Base-by-base conservation (phyloP, 2,888 invertebrate genomes). In the Teleogryllus oceanicus region DNA sequence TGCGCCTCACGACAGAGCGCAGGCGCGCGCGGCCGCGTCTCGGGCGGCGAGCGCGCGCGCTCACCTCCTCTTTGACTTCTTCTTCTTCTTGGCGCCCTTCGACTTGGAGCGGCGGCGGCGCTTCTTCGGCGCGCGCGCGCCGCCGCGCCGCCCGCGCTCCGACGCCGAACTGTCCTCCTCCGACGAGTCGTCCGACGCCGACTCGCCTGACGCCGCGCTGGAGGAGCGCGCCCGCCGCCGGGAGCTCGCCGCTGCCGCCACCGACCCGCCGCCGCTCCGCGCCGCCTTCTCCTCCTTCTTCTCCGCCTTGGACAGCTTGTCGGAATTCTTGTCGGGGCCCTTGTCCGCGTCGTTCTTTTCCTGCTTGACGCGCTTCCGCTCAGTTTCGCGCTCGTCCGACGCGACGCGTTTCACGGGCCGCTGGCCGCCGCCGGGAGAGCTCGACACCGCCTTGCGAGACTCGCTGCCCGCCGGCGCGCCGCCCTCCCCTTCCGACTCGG, bases 401-500 rank as follows among this genome's bases (percentile, higher is more conserved):
- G 51, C n/a, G 20, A 49, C 18, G 78, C 50, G 51, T 51, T 78
- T 78, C 49, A 50, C 20, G 78, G 51, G 12, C 50, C 50, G 37
- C 50, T 18, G 50, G n/a, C 16, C 18, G 21, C 21, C 51, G 50
- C 51, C 20, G 21, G 24, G 50, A 78, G 50, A 37, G 37, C 12
- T 50, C 77, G 81, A 80, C 49, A 76, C 78, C 13, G 74, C 79
- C 16, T 74, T 74, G 20, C 79, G 80, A 18, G 20, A n/a, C 24
- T 80, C 76, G 50, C 78, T 80, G 4, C 78, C 82, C 13, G 49
- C 78, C 2, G 51, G 81, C 49, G 74, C 79, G 11, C 20, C 81
- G 11, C 78, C 82, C 62, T 91, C 90, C 18, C 89, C 90, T 82
- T 92, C 92, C 2, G 88, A 88, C 83, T 93, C 92, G 24, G 88